Evolutionary conservation across 2,113 vertebrate species (phyloP), one percentile per base, ranked within the genome.

Genomic region (Rynchops niger): DNA sequence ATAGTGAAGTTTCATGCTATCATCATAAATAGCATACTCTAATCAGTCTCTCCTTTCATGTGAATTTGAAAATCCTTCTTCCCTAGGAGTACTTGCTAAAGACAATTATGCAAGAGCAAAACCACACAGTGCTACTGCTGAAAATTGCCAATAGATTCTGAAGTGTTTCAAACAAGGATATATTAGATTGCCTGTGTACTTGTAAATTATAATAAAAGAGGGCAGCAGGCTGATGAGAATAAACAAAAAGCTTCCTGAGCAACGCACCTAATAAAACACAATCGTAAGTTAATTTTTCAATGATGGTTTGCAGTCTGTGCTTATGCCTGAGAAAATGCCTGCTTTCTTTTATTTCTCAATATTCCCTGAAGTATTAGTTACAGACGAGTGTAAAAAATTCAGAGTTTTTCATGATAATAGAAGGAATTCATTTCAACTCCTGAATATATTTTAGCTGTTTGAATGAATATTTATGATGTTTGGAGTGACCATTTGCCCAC

Each of bases 281-380:
- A 95, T 90, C 63, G 58, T 73, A 89, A 95, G 91, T 96, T 98
- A 93, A 89, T 94, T 97, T 97, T 93, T 96, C 71, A 94, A 49
- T 90, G 61, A 89, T 53, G 42, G 56, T 76, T 78, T 81, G 61
- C 58, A 86, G 69, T 91, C 40, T 82, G 32, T 81, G 69, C 70
- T 79, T 91, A 73, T 61, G 32, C 22, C 95, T 95, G 95, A 98
- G 96, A 95, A 97, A 96, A 94, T 86, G n/a, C 32, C 43, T 83
- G 8, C 40, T 88, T 96, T 96, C 90, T 96, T 98, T 96, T 76
- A 82, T 97, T 98, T 97, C 88, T 91, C 65, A 92, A 11, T 97
- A 97, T 97, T 96, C 85, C 70, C 93, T 80, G 15, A 95, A 97
- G 88, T 93, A 96, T 97, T 97, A 95, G 77, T 97, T 97, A 96